Evolutionary conservation across 2,888 invertebrate species (phyloP), one percentile per base, ranked within the genome.

Genomic region (Philaethria dido): DNA sequence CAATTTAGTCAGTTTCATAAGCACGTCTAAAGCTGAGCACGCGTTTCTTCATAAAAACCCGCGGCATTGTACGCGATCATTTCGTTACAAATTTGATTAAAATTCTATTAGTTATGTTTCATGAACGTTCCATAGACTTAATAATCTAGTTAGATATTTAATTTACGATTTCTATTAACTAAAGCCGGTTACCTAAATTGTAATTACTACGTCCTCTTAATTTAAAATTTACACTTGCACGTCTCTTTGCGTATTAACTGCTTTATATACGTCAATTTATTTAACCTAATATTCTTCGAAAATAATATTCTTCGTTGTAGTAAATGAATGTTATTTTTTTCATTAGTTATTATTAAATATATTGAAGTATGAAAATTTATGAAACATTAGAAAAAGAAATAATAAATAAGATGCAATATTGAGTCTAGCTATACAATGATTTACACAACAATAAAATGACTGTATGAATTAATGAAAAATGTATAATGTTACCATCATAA

Each of bases 51-150:
- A 80, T 84, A 84, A 86, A 87, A 80, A 83, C 77, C 77, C 66
- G 62, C 72, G 68, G 75, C 75, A 80, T 85, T 84, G 83, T 82
- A 76, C 77, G 78, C 79, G 80, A 80, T 85, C 82, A 86, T 84
- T 85, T 85, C 85, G 80, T 85, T 84, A 83, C 79, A 84, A 85
- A 86, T 89, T 89, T 86, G 84, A 89, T 89, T 89, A 83, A 88
- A 87, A 81, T 86, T 87, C 81, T 85, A 86, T 88, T 84, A 83
- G 82, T 78, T 81, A 78, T 77, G 75, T 76, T 73, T 74, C 72
- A 73, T 72, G 69, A 72, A 72, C 59, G 59, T 64, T 60, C 76
- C 75, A 77, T 71, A 76, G 78, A 78, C 57, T 42, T 74, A 71
- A 54, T 57, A 73, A 68, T 33, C 33, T 13, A 57, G n/a, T 16